phyloP scores from a whole-genome alignment of 92 coral and sea anemone genomes.

The Zoanthus sociatus region DNA sequence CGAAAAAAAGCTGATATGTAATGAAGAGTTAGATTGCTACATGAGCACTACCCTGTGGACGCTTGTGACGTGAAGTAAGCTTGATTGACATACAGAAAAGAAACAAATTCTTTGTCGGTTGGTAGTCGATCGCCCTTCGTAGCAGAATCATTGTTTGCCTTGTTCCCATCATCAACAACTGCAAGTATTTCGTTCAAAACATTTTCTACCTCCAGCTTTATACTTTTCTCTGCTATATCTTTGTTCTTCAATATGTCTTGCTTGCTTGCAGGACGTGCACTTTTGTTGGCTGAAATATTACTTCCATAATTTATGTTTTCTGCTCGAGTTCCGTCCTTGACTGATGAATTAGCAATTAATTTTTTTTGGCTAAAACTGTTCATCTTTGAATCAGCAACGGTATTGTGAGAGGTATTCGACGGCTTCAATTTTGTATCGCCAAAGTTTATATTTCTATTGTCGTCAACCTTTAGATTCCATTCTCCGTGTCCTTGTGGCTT shows the following conservation, averaged over 20 bases:
- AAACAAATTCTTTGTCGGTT: slow-evolving; percentile 28
- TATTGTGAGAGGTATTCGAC: background rate
- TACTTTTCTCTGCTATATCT: background rate
- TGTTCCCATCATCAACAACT: slow-evolving; percentile 5
- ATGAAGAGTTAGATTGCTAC: background rate
- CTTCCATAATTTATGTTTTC: background rate
- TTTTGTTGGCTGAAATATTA: background rate
- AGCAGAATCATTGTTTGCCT: background rate
- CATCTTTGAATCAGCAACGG: background rate
- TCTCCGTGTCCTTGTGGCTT: background rate
- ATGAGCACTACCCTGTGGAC: background rate
- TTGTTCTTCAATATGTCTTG: background rate
- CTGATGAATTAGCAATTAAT: background rate
- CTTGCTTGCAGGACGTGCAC: background rate
- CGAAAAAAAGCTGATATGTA: background rate
- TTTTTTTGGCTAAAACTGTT: background rate
- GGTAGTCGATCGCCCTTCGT: slow-evolving; percentile 3
- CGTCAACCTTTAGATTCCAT: background rate
- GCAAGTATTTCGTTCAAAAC: slow-evolving; percentile 18
- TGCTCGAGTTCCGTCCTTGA: background rate
- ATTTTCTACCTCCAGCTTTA: slow-evolving; percentile 21
- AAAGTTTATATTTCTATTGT: background rate
- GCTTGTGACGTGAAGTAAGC: slow-evolving; percentile 10
- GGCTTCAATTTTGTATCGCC: background rate
- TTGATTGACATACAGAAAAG: slow-evolving; percentile 35